These are phyloP conservation scores for Bursaphelenchus okinawaensis DNA, from an alignment of 2,888 invertebrate genomes.

Conservation along the genomic window DNA sequence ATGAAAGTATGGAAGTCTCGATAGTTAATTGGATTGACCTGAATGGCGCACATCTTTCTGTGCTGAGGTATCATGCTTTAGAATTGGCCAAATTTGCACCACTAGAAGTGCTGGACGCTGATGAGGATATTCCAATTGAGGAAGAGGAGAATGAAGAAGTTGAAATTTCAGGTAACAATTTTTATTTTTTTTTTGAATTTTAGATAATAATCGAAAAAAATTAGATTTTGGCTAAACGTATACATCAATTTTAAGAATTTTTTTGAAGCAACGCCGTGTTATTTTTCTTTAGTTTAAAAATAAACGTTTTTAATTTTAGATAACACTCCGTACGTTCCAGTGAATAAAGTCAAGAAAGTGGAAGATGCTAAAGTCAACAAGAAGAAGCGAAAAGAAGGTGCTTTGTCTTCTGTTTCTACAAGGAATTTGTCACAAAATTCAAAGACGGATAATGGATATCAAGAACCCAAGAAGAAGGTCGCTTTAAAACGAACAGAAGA, in stretches of 20 bases:
- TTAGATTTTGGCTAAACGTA: too few species aligned
- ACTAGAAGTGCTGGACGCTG: slow-evolving; percentile 1
- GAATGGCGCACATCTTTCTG: slow-evolving; percentile 1
- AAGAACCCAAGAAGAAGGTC: not conserved
- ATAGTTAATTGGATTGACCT: not conserved
- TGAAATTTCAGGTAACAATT: not conserved
- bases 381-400: not conserved
- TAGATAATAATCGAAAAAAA: too few species aligned
- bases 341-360: not conserved
- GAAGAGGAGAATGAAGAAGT: not conserved
- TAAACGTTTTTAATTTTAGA: not conserved
- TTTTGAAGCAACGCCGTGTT: too few species aligned
- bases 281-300: too few species aligned
- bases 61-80: slow-evolving; percentile 5
- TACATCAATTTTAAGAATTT: too few species aligned
- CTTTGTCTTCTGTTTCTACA: not conserved
- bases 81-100: slow-evolving; percentile 3
- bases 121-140: slow-evolving; percentile 1
- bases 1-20: slow-evolving; percentile 5
- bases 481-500: not conserved
- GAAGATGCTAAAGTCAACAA: not conserved
- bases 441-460: not conserved
- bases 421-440: not conserved
- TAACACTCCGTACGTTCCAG: not conserved
- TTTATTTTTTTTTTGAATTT: not conserved